phyloP scores from a whole-genome alignment of 2,888 invertebrate species.

The Diachrysia chrysitis region DNA sequence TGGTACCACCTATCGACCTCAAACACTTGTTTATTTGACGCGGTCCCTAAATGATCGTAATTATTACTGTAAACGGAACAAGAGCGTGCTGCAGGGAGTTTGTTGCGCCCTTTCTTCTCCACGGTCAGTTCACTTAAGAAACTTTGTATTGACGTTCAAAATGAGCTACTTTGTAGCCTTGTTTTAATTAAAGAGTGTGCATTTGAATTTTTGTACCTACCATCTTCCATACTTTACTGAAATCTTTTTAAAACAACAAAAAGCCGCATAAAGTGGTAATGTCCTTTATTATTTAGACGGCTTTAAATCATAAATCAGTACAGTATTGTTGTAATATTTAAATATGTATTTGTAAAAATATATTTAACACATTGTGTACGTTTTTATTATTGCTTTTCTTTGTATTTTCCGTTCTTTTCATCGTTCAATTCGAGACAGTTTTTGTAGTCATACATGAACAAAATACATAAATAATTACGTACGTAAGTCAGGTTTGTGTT shows the following conservation, averaged over 20 bases:
- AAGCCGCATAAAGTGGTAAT: background rate
- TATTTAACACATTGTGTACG: background rate
- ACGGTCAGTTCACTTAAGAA: too few species aligned
- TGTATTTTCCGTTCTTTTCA: background rate
- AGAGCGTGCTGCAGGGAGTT: too few species aligned
- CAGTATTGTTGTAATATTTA: background rate
- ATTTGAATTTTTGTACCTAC: too few species aligned
- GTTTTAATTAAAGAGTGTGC: too few species aligned
- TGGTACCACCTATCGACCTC: too few species aligned
- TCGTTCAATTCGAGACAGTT: background rate
- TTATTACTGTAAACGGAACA: too few species aligned
- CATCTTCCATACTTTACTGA: background rate
- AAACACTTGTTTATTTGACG: too few species aligned
- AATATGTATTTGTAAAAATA: background rate
- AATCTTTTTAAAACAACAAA: background rate
- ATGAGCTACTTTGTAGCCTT: too few species aligned
- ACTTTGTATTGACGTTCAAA: too few species aligned
- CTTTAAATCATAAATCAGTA: background rate
- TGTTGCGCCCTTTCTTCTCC: too few species aligned
- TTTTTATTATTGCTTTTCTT: conserved; percentile 3
- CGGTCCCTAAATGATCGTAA: too few species aligned
- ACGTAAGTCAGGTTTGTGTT: background rate
- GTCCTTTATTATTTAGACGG: background rate
- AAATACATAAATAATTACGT: background rate
- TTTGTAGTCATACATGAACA: background rate